Conservation (phyloP, 2,888 invertebrate species). For the Oscheius sp. region DNA sequence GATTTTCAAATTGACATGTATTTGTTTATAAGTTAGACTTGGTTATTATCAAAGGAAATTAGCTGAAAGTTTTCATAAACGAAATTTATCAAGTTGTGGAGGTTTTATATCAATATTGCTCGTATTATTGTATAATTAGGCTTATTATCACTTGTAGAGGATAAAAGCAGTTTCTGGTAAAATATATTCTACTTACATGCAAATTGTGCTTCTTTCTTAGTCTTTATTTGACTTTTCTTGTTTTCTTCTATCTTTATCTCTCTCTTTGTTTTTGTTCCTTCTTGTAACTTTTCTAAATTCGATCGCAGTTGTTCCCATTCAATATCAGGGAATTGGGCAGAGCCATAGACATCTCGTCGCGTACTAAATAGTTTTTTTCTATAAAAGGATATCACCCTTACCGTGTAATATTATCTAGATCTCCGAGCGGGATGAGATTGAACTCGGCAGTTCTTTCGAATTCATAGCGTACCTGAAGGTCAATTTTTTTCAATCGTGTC, state of each 20-base stretch:
- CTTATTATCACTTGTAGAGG: no score
- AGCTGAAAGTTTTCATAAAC: no score
- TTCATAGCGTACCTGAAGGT: slow-evolving; percentile 47
- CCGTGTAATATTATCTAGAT: slow-evolving; percentile 36
- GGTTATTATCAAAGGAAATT: no score
- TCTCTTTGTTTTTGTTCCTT: slow-evolving; percentile 8
- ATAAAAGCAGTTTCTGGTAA: background rate
- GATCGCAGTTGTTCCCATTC: slow-evolving; percentile 46
- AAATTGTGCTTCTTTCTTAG: slow-evolving; percentile 14
- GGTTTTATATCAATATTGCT: no score
- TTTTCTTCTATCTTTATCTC: slow-evolving; percentile 20
- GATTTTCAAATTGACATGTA: no score
- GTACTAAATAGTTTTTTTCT: background rate
- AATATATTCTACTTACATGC: background rate
- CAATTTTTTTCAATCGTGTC: background rate
- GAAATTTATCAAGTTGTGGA: no score
- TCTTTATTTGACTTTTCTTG: slow-evolving; percentile 1
- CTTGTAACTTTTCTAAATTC: slow-evolving; percentile 35
- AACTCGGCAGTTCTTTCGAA: slow-evolving; percentile 59
- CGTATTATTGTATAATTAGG: no score
- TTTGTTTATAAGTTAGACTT: no score
- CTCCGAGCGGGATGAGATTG: slow-evolving; percentile 58
- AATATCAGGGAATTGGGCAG: slow-evolving; percentile 34
- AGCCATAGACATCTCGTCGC: slow-evolving; percentile 4
- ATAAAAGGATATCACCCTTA: background rate